Conservation (phyloP, 2,888 invertebrate species). For the Heliconius ethilla region DNA sequence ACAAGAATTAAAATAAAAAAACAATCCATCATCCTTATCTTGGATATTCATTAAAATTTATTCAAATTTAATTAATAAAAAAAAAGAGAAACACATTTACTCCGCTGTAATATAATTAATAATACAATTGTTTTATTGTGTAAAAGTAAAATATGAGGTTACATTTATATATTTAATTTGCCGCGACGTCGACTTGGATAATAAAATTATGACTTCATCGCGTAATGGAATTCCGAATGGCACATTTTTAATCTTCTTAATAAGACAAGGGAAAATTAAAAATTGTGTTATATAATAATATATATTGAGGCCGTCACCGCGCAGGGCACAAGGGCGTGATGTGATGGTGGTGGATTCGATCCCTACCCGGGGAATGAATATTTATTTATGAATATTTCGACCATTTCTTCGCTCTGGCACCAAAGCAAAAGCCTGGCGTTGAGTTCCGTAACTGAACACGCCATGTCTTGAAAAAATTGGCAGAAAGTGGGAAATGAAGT, state of each 20-base stretch:
- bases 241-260: constrained; percentile 36
- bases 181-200: constrained; percentile 35
- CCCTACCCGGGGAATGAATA: no score
- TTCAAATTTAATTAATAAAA: constrained; percentile 4
- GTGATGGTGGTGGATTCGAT: no score
- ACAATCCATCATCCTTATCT: constrained; percentile 3
- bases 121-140: constrained; percentile 27
- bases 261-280: constrained; percentile 29
- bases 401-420: no score
- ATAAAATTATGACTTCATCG: constrained; percentile 39
- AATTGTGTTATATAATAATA: constrained; percentile 4
- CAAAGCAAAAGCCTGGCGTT: no score
- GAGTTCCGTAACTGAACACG: no score
- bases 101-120: constrained; percentile 15
- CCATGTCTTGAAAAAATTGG: no score
- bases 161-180: constrained; percentile 36
- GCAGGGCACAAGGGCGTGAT: no score
- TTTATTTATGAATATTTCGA: no score
- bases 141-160: constrained; percentile 33
- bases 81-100: constrained; percentile 12
- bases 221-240: constrained; percentile 36
- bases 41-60: constrained; percentile 5
- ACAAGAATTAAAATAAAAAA: neutral
- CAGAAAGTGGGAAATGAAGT: no score
- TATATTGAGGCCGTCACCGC: no score